Base-by-base conservation (phyloP, 2,113 vertebrate species). In the Dromas ardeola region DNA sequence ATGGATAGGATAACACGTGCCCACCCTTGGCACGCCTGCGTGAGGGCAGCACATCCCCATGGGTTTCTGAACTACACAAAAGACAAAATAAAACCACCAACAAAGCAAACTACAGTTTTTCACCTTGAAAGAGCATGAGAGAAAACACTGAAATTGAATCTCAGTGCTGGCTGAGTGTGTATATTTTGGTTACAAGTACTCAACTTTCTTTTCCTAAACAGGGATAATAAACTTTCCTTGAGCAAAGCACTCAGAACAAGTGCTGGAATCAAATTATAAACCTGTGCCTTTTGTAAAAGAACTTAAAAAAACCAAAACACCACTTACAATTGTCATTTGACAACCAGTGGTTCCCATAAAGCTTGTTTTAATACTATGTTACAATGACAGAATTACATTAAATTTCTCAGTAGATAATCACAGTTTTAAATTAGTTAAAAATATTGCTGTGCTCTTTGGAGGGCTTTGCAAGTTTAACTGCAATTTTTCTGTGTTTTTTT, bases 341-440 rank as follows among this genome's bases (percentile, higher is more conserved):
- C 86, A 89, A 73, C 26, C 23, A 58, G 9, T 50, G 34, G 16
- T 87, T 89, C 67, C 69, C 59, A 77, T 5, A 86, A 73, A 87
- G 66, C 45, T 36, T 80, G 52, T 81, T 93, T 76, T 76, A 91
- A 77, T 85, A 62, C 56, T 49, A 47, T 8, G 23, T 32, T 76
- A 38, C 45, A 92, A 58, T 52, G 86, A 55, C 66, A 91, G 42
- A 80, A 88, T 49, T 74, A 80, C 53, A 85, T 85, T 79, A 78
- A 93, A 66, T 77, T 81, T n/a, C 63, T 90, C 52, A 15, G 62
- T 36, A 93, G 82, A 93, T 91, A 95, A 85, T 91, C 29, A 80
- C 32, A 74, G 65, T 67, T 95, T 94, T 67, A 91, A 93, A 84
- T 71, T 49, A 85, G 42, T 93, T 81, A 18, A 93, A 94, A 95